Conservation (phyloP, 1,140 invertebrate species). For the Bombus huntii region DNA sequence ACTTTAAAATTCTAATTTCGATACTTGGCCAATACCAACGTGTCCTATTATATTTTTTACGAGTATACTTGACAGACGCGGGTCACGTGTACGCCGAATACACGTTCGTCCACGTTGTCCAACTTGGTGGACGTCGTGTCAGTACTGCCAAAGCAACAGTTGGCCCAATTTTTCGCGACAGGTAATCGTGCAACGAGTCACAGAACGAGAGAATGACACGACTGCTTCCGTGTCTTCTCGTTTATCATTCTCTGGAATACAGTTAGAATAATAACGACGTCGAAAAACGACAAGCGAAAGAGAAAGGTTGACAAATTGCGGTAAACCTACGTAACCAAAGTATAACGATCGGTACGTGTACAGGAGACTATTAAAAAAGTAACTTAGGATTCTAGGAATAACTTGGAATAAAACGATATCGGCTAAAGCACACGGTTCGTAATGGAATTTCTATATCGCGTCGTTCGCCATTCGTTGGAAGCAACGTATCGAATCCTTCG, state of each 20-base stretch:
- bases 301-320: not conserved
- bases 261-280: constrained; percentile 53
- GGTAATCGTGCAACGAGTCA: constrained; percentile 30
- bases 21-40: too few relatives aligned
- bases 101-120: not conserved
- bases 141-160: constrained; percentile 22
- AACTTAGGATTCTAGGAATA: too few relatives aligned
- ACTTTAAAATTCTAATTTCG: too few relatives aligned
- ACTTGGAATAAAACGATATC: too few relatives aligned
- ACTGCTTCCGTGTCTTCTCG: constrained; percentile 30
- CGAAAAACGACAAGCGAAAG: constrained; percentile 30
- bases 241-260: constrained; percentile 47
- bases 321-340: not conserved
- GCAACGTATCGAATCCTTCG: not conserved
- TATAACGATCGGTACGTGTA: not conserved
- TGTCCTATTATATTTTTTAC: not conserved
- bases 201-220: not conserved
- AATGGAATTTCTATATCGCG: not conserved
- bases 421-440: not conserved
- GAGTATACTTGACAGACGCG: not conserved
- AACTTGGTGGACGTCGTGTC: constrained; percentile 27
- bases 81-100: not conserved
- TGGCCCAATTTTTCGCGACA: constrained; percentile 47
- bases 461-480: not conserved
- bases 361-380: not conserved